Conservation (phyloP, 2,113 vertebrate species). For the Lagopus leucura region DNA sequence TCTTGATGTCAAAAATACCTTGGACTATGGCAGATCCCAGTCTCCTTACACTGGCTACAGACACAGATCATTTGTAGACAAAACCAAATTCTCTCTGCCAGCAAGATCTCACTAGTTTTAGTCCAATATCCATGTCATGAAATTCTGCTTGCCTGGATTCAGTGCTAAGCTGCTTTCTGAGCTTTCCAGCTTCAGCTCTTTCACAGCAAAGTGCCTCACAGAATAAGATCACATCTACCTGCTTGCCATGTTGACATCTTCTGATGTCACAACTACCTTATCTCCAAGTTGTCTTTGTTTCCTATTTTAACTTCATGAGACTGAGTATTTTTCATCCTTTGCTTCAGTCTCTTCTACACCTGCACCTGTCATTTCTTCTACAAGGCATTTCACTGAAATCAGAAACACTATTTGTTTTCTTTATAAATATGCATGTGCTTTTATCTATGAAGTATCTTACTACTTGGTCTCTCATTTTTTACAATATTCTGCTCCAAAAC, state of each 20-base stretch:
- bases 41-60: neutral
- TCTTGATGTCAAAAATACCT: neutral
- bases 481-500: neutral
- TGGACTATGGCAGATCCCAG: accelerated
- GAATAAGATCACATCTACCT: neutral
- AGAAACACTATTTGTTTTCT: neutral
- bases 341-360: neutral
- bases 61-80: neutral
- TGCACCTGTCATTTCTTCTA: neutral
- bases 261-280: neutral
- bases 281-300: neutral
- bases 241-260: neutral
- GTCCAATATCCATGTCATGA: neutral
- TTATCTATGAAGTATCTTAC: neutral
- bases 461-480: neutral
- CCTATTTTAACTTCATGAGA: neutral
- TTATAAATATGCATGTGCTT: neutral
- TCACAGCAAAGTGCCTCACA: neutral
- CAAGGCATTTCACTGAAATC: neutral
- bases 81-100: neutral
- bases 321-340: neutral
- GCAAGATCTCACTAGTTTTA: neutral
- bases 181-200: neutral
- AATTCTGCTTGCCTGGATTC: neutral
- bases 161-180: neutral